Evolutionary conservation across 2,888 invertebrate genomes (phyloP), one percentile per base, ranked within the genome.

Genomic region (Folsomia candida): DNA sequence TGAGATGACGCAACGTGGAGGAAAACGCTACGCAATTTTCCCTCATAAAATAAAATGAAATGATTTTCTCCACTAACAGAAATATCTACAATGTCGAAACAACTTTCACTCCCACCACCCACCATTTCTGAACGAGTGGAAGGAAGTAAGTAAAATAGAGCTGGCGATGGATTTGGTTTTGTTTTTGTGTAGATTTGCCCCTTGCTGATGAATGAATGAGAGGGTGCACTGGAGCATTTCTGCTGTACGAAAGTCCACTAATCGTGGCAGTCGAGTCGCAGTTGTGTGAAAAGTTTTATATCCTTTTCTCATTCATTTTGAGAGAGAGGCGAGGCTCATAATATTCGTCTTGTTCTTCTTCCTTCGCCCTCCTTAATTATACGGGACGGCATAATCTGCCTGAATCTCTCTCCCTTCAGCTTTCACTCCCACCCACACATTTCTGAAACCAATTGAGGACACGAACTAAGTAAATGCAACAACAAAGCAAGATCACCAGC

Each of bases 211-310:
- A n/a, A n/a, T n/a, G 62, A 20, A 22, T 59, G 29, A n/a, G 37
- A 66, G 47, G 22, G 65, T 20, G 24, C 18, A 68, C 6, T 54
- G 54, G 54, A 54, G n/a, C 6, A 60, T 60, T 26, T 60, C 61
- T 22, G 14, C 25, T 24, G 24, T 25, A 25, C 2, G 26, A 4
- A 28, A 61, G 28, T 22, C 6, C 20, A 22, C 47, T 60, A 28
- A 61, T 26, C 61, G 61, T n/a, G n/a, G n/a, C n/a, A n/a, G n/a
- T n/a, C n/a, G n/a, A n/a, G n/a, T n/a, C n/a, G 61, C 26, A 61
- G 29, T 61, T 61, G 61, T 61, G 61, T 61, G 28, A 61, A 61
- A 61, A 61, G 4, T 61, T 61, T 61, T 61, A 61, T 28, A 25
- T 59, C 24, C 25, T 28, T 61, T 4, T n/a, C 4, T 54, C 54